Conservation (phyloP, 92 coral and sea anemone genomes). For the Galaxea fascicularis region DNA sequence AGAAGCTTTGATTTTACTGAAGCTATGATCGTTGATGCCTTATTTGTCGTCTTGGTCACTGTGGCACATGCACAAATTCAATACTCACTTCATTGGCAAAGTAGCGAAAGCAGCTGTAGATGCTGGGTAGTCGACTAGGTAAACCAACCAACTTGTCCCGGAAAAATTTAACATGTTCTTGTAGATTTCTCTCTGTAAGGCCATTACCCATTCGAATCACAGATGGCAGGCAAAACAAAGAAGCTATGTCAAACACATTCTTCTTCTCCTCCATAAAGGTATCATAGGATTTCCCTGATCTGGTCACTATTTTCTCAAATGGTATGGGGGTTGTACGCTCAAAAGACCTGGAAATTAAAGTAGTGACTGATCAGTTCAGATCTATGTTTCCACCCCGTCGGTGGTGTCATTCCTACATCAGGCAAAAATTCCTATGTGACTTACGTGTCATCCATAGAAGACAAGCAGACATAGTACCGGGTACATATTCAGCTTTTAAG, state of each 20-base stretch:
- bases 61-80: neutral
- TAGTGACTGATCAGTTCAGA: neutral
- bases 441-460: neutral
- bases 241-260: neutral
- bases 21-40: neutral
- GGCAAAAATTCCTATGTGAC: neutral
- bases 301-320: neutral
- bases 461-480: neutral
- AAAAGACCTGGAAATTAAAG: neutral
- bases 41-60: neutral
- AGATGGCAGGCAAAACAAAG: neutral
- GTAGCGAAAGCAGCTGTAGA: slow-evolving; percentile 6
- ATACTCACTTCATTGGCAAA: slow-evolving; percentile 7
- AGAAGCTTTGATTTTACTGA: neutral
- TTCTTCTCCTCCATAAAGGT: slow-evolving; percentile 15
- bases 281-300: neutral
- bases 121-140: slow-evolving; percentile 23
- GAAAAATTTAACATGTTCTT: slow-evolving; percentile 2
- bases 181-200: neutral
- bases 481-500: neutral
- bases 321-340: neutral
- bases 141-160: slow-evolving; percentile 15
- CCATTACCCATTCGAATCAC: neutral
- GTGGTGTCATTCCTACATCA: neutral
- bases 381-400: neutral